A percentile compares a stretch with the other conserved stretches of the same genome.
Conservation (phyloP, 2,113 vertebrate species). For the Enhydra lutris region DNA sequence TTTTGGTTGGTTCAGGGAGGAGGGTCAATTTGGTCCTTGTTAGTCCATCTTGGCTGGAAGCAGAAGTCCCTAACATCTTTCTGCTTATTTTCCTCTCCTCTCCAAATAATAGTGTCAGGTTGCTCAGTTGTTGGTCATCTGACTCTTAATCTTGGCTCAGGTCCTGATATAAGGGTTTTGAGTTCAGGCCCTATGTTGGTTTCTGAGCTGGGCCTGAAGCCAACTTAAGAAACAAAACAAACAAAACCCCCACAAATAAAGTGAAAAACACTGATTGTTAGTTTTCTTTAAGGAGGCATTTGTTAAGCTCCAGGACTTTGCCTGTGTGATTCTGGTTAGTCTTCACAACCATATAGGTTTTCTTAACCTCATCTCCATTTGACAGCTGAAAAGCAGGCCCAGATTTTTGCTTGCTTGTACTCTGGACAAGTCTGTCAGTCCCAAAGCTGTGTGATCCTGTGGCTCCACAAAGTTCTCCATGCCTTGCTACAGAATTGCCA, state of each 20-base stretch:
- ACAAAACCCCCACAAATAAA: not conserved
- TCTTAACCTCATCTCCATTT: not conserved
- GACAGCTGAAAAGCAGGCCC: not conserved
- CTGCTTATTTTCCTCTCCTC: not conserved
- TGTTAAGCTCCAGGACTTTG: not conserved
- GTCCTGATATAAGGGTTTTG: not conserved
- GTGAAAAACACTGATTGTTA: not conserved
- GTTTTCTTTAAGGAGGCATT: not conserved
- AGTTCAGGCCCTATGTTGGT: not conserved
- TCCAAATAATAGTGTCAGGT: not conserved
- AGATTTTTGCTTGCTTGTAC: constrained; percentile 76
- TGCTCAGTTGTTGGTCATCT: not conserved
- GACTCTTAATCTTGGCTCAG: not conserved
- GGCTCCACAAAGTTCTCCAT: not conserved
- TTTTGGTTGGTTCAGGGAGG: not conserved
- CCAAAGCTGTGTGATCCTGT: not conserved
- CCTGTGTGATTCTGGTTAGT: not conserved
- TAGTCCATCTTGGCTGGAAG: not conserved
- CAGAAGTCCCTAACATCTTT: not conserved
- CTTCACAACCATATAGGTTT: not conserved
- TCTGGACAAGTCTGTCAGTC: not conserved
- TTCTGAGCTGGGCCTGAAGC: not conserved
- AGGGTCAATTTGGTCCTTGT: not conserved
- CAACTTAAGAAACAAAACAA: not conserved
- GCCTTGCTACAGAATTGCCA: not conserved